Evolutionary conservation across 2,113 vertebrate species (phyloP), one percentile per base, ranked within the genome.

Genomic region (Vulpes vulpes): DNA sequence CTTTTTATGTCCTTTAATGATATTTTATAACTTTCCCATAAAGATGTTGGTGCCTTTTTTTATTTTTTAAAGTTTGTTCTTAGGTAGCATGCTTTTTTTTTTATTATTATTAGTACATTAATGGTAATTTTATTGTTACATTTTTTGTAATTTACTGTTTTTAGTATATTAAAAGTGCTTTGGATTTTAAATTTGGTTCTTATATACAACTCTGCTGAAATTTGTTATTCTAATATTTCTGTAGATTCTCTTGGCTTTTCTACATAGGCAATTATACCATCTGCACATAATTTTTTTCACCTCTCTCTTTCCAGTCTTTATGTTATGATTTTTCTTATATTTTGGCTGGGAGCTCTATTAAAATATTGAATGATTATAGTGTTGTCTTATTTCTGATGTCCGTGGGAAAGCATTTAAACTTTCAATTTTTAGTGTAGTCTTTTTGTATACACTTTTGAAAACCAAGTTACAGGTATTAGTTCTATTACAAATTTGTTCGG

Each of bases 131-230:
- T 86, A 49, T 25, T 86, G 11, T 53, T 88, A 43, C 11, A 27
- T 93, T 94, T 93, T 94, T 95, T 27, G 35, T 78, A 71, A 79
- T 55, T 35, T 20, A 59, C 19, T 86, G 8, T 90, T 89, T 81
- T 23, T 76, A 43, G 32, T 35, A 60, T 81, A 59, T 81, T 87
- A 49, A 93, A 92, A 92, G 85, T 93, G 11, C 38, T 91, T 97
- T 86, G 49, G 30, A 84, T 93, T 95, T 95, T 81, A 74, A 49
- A 87, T 76, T 55, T 92, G 74, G 22, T 32, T 79, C 76, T 53
- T 88, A 62, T 32, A 91, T 32, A 9, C 16, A 86, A 30, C 22
- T 4, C 43, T 92, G 16, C 38, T 96, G 71, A 87, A 81, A 82
- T 87, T 27, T 81, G 1, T 91, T 71, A 27, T 80, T 91, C 25